Base-by-base conservation (phyloP, 2,113 vertebrate species). In the Phrynosoma platyrhinos region DNA sequence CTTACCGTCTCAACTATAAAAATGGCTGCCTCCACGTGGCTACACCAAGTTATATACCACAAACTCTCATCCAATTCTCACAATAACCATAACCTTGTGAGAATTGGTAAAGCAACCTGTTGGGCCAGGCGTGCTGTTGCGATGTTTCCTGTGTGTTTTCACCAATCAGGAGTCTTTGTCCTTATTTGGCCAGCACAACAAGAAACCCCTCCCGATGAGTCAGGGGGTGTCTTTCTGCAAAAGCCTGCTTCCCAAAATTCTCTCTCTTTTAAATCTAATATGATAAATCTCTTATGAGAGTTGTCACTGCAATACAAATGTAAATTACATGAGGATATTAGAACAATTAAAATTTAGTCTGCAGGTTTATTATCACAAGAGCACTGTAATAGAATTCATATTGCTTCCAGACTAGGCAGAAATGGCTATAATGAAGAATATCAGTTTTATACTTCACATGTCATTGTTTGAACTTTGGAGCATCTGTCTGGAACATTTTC, bases 331-430 rank as follows among this genome's bases (percentile, higher is more conserved):
- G 68, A 88, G 94, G 93, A 93, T 94, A 89, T 83, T 68, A 91
- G 92, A 93, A 94, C 92, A 95, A 94, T 95, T 94, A 94, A 94
- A 90, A 93, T 94, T 91, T 94, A 90, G 79, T 88, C 78, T 91
- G 88, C 0, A 0, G 77, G 89, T 86, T 95, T 91, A 93, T 95
- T 95, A 92, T 93, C 91, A 89, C 89, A 79, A 90, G 94, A 94
- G 93, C 84, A 94, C 79, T 90, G 82, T 95, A 96, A 94, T 93
- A 94, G 93, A 95, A 96, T 95, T 94, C 87, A 88, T 94, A 90
- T 94, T 92, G 92, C 94, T 95, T 89, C 92, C 93, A 95, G 94
- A 92, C 94, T 92, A 92, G 93, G 93, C 92, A 83, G 75, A 94
- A 94, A 95, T 93, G 79, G 85, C 87, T 72, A 86, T 92, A 93